phyloP scores from a whole-genome alignment of 2,888 invertebrate genomes.

The Ochropleura plecta region DNA sequence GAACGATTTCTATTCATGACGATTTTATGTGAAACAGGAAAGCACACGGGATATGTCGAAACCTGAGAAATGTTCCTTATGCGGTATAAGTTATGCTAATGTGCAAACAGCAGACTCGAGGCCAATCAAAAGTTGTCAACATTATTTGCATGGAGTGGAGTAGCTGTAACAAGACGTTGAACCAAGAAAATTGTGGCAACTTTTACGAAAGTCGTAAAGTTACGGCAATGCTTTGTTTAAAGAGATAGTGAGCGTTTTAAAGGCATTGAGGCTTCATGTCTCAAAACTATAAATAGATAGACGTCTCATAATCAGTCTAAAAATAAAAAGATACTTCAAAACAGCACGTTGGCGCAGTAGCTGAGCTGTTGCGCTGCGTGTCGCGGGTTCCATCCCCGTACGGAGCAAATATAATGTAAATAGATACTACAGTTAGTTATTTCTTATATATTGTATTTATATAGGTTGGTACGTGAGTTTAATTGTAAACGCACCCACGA shows the following conservation, averaged over 20 bases:
- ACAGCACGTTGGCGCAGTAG: too few relatives aligned
- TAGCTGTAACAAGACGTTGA: slow-evolving; percentile 46
- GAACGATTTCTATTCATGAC: slow-evolving; percentile 87
- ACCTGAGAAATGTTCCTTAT: slow-evolving; percentile 59
- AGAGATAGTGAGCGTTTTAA: slow-evolving; percentile 22
- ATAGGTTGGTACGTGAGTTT: too few relatives aligned
- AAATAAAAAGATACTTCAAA: not conserved
- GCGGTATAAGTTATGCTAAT: slow-evolving; percentile 52
- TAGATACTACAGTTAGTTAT: too few relatives aligned
- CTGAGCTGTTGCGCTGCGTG: too few relatives aligned
- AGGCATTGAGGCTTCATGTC: slow-evolving; percentile 16
- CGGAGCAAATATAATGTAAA: too few relatives aligned
- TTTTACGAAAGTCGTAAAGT: slow-evolving; percentile 52
- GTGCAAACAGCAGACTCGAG: slow-evolving; percentile 27
- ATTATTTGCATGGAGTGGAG: slow-evolving; percentile 60
- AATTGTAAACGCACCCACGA: too few relatives aligned
- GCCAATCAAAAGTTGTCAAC: slow-evolving; percentile 41
- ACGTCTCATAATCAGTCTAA: not conserved
- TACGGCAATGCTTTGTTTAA: slow-evolving; percentile 30
- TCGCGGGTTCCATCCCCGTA: too few relatives aligned
- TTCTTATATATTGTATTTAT: too few relatives aligned
- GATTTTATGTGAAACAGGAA: slow-evolving; percentile 79
- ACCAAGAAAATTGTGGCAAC: slow-evolving; percentile 34
- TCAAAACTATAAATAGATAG: slow-evolving; percentile 6
- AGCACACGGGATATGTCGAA: slow-evolving; percentile 67